Evolutionary conservation across 2,888 invertebrate species (phyloP).

Genomic region (Amphimallon solstitiale): DNA sequence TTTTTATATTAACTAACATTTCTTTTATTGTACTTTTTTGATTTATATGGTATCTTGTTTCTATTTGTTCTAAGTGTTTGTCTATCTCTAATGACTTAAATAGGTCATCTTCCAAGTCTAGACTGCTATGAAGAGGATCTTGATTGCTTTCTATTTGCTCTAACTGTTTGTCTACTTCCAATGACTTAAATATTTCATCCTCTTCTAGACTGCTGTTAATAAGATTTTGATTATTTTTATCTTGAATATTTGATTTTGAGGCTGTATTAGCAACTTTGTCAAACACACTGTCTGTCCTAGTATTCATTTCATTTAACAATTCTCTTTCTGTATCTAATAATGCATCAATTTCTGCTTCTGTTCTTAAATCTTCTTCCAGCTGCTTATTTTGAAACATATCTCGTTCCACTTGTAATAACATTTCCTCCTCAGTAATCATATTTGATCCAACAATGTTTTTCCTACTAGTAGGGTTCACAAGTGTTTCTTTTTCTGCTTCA

Average conservation of each 20-base stretch:
- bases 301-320: conserved; percentile 4
- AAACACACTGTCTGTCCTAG: background rate
- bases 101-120: conserved; percentile 52
- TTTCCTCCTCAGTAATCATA: conserved; percentile 36
- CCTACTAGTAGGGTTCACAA: conserved; percentile 51
- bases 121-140: conserved; percentile 16
- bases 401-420: conserved; percentile 4
- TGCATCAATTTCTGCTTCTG: conserved; percentile 33
- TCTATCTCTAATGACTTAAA: conserved; percentile 56
- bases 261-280: background rate
- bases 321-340: conserved; percentile 29
- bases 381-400: background rate
- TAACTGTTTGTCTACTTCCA: conserved; percentile 54
- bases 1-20: conserved; percentile 48
- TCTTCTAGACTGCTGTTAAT: conserved; percentile 41
- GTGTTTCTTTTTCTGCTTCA: conserved; percentile 51
- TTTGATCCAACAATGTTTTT: conserved; percentile 22
- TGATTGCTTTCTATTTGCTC: conserved; percentile 44
- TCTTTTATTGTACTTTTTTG: conserved; percentile 43
- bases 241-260: conserved; percentile 4
- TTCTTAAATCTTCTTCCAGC: background rate
- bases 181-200: conserved; percentile 55
- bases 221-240: conserved; percentile 26
- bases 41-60: conserved; percentile 45
- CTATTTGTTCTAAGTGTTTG: conserved; percentile 50